These are phyloP conservation scores for Camponotus vicinus DNA, from an alignment of 1,140 invertebrate genomes.

Conservation along the genomic window DNA sequence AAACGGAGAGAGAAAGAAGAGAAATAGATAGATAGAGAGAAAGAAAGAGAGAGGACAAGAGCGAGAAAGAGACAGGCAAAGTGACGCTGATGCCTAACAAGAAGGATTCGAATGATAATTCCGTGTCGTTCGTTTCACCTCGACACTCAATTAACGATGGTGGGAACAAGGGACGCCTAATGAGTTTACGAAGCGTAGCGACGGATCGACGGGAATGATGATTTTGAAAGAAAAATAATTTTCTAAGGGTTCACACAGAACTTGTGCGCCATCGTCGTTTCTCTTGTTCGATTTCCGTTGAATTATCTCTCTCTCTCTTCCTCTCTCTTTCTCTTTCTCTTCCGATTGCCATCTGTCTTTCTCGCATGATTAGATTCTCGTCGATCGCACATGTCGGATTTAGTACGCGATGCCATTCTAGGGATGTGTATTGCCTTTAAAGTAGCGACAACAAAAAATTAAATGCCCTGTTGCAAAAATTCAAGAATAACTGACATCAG, in stretches of 20 bases:
- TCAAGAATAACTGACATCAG: neutral
- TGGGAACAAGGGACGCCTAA: slow-evolving; percentile 83
- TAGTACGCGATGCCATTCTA: neutral
- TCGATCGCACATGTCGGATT: slow-evolving; percentile 29
- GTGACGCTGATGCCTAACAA: slow-evolving; percentile 59
- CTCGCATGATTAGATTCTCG: slow-evolving; percentile 35
- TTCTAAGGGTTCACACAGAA: slow-evolving; percentile 79
- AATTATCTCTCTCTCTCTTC: slow-evolving; percentile 53
- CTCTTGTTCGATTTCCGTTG: slow-evolving; percentile 57
- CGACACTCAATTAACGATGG: slow-evolving; percentile 72
- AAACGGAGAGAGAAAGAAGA: neutral
- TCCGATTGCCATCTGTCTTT: slow-evolving; percentile 31
- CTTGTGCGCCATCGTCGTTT: slow-evolving; percentile 29
- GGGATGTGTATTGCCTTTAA: slow-evolving; percentile 5
- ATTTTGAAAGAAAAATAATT: slow-evolving; percentile 85
- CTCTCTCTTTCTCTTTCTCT: neutral
- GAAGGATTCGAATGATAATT: slow-evolving; percentile 73
- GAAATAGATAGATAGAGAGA: slow-evolving; percentile 7
- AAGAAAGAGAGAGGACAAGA: neutral
- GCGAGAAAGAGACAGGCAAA: neutral
- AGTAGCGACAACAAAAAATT: neutral
- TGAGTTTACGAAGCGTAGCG: slow-evolving; percentile 79
- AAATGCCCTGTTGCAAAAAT: neutral
- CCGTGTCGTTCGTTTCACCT: slow-evolving; percentile 70
- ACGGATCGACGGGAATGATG: slow-evolving; percentile 78